Conservation (phyloP, 2,888 invertebrate genomes). For the Agonopterix heracliana region DNA sequence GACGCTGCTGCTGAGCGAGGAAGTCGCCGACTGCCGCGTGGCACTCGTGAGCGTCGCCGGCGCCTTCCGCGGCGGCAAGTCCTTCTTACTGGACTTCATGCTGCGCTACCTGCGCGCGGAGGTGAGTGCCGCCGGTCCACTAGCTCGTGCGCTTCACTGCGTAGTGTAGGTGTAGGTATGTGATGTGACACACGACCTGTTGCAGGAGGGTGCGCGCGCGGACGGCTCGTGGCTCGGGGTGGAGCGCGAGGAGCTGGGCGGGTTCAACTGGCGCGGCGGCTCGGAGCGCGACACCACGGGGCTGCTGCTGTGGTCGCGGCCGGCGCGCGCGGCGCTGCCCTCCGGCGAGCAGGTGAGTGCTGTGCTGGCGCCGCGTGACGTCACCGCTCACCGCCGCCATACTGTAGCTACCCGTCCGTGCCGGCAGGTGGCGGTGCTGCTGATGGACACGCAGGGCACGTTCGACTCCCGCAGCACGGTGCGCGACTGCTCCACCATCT, state of each 20-base stretch:
- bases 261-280: conserved; percentile 97
- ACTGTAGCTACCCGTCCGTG: not conserved
- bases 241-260: conserved; percentile 87
- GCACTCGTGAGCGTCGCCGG: conserved; percentile 28
- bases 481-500: conserved; percentile 89
- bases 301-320: conserved; percentile 96
- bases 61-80: conserved; percentile 28
- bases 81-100: conserved; percentile 27
- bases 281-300: conserved; percentile 97
- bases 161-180: not conserved
- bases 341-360: conserved; percentile 1
- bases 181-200: too few species aligned
- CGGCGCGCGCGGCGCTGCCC: conserved; percentile 36
- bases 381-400: not conserved
- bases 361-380: not conserved
- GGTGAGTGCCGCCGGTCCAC: conserved; percentile 13
- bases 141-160: too few species aligned
- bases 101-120: conserved; percentile 23
- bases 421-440: conserved; percentile 81
- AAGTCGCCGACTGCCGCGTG: conserved; percentile 21
- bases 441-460: conserved; percentile 95
- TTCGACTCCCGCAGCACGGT: conserved; percentile 96
- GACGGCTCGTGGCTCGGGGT: conserved; percentile 84
- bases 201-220: not conserved
- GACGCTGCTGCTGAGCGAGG: conserved; percentile 15